phyloP scores from a whole-genome alignment of 2,888 invertebrate genomes.

The Folsomia candida region DNA sequence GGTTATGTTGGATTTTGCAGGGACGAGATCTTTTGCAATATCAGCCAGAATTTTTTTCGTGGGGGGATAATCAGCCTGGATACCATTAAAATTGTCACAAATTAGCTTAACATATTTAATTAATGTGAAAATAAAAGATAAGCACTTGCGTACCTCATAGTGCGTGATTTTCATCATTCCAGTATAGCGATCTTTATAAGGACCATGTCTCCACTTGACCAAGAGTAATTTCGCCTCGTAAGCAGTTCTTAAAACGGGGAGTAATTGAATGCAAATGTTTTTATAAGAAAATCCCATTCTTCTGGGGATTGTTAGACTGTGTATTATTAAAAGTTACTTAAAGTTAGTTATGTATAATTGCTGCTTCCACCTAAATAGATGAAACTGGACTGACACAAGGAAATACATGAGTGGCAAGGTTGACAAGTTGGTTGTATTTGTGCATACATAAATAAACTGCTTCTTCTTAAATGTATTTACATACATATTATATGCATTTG shows the following conservation, averaged over 20 bases:
- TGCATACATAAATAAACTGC: no score
- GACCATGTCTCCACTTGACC: conserved; percentile 32
- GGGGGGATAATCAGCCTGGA: no score
- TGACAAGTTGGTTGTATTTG: no score
- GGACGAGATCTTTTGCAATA: conserved; percentile 15
- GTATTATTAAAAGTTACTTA: no score
- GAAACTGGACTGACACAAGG: no score
- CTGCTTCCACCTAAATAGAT: no score
- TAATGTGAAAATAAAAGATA: neutral
- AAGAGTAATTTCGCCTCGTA: conserved; percentile 19
- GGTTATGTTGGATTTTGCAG: neutral
- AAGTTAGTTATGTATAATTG: no score
- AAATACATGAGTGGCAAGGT: neutral
- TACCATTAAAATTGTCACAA: no score
- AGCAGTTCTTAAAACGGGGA: conserved; percentile 7
- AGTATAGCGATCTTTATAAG: conserved; percentile 32
- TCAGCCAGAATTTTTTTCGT: no score
- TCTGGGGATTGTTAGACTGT: neutral
- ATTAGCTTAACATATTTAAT: neutral
- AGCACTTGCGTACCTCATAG: neutral
- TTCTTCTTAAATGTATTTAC: no score
- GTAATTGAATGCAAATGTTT: conserved; percentile 17
- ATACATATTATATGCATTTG: no score
- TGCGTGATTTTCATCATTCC: conserved; percentile 23
- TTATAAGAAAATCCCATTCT: neutral